A percentile compares a stretch with the other conserved stretches of the same genome.
Conservation (phyloP, 2,888 invertebrate species). For the Polylopha cassiicola region DNA sequence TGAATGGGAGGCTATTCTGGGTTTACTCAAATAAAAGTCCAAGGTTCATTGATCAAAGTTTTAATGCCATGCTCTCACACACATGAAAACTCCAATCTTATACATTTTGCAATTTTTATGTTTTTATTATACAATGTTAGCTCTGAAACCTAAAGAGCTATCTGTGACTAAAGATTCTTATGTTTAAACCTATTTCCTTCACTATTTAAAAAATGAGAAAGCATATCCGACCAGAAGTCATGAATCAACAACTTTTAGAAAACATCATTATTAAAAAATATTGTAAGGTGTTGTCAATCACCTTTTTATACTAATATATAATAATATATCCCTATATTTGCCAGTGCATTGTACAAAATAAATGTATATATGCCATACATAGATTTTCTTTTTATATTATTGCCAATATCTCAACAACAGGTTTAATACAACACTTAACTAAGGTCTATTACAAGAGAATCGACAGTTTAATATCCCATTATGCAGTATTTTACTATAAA, state of each 20-base stretch:
- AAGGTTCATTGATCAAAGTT: constrained; percentile 57
- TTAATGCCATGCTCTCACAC: constrained; percentile 54
- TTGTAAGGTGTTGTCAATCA: constrained; percentile 45
- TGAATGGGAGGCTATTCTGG: too few relatives aligned
- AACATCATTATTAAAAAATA: constrained; percentile 59
- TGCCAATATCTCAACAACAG: constrained; percentile 47
- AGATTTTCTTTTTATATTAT: constrained; percentile 38
- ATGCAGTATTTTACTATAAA: constrained; percentile 43
- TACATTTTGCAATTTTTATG: constrained; percentile 69
- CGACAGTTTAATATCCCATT: constrained; percentile 40
- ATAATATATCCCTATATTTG: constrained; percentile 40
- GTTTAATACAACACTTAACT: constrained; percentile 49
- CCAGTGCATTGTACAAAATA: constrained; percentile 48
- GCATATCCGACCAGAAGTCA: constrained; percentile 46
- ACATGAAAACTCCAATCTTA: constrained; percentile 59
- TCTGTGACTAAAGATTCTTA: constrained; percentile 60
- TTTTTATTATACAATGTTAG: constrained; percentile 67
- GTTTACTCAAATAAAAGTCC: constrained; percentile 42
- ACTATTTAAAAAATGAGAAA: constrained; percentile 49
- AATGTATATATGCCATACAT: constrained; percentile 39
- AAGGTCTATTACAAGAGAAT: constrained; percentile 42
- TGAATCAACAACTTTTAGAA: constrained; percentile 61
- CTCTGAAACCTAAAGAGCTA: constrained; percentile 60
- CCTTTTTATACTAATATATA: constrained; percentile 44
- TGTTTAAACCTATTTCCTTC: constrained; percentile 51